Percentiles rank a stretch among this genome's conserved stretches.
Conservation (phyloP, 2,888 invertebrate genomes). For the Rapana venosa region DNA sequence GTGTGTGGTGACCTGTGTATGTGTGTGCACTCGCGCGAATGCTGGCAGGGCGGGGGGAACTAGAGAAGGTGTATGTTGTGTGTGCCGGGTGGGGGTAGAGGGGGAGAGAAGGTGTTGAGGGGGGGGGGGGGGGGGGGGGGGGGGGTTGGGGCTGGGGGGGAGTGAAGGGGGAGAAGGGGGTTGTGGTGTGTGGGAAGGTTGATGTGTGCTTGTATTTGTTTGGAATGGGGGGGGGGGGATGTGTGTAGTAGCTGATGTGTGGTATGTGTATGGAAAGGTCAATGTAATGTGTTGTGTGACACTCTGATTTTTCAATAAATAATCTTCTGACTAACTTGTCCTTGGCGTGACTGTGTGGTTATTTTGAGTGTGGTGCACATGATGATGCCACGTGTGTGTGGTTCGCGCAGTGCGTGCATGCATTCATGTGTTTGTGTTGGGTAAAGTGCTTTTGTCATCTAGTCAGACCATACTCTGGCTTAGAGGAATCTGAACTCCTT, state of each 20-base stretch:
- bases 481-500: too few relatives aligned
- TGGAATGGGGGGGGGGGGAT: neutral
- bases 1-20: neutral
- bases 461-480: too few relatives aligned
- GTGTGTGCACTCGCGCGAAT: neutral
- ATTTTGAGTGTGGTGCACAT: too few relatives aligned
- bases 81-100: neutral
- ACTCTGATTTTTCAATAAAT: too few relatives aligned
- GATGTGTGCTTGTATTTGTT: neutral
- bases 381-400: too few relatives aligned
- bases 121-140: neutral
- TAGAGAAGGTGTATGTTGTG: neutral
- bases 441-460: too few relatives aligned
- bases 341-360: too few relatives aligned
- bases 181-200: neutral
- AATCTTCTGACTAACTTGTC: too few relatives aligned
- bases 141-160: neutral
- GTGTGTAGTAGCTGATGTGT: neutral
- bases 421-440: too few relatives aligned
- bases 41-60: neutral
- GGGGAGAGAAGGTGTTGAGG: neutral
- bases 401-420: too few relatives aligned
- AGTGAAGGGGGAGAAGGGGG: too few relatives aligned
- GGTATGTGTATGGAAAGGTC: neutral
- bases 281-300: too few relatives aligned